Percentiles rank a stretch among this genome's conserved stretches.
phyloP scores from a whole-genome alignment of 2,888 invertebrate genomes.

The Agapostemon virescens region DNA sequence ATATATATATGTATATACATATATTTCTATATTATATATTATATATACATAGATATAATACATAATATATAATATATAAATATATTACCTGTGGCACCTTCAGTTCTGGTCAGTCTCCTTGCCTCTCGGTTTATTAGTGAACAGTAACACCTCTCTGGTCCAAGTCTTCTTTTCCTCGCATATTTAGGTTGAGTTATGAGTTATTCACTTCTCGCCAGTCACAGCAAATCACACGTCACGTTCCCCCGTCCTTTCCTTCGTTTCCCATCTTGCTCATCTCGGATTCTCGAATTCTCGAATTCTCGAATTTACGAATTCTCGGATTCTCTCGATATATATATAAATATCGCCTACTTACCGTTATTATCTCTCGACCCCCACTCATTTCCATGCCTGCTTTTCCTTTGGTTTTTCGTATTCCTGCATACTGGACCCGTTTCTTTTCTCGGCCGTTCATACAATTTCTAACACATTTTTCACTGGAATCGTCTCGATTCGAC shows the following conservation, averaged over 20 bases:
- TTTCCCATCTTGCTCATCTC: constrained; percentile 16
- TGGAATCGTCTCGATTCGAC: background rate
- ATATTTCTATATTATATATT: too few species aligned
- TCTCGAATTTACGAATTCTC: background rate
- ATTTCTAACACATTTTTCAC: constrained; percentile 19
- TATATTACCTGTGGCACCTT: constrained; percentile 76
- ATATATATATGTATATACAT: too few species aligned
- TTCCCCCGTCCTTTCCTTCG: constrained; percentile 17
- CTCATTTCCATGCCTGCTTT: background rate
- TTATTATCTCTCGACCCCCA: background rate
- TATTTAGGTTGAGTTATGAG: constrained; percentile 79
- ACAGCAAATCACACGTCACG: background rate
- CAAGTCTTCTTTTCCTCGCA: constrained; percentile 80
- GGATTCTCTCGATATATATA: background rate
- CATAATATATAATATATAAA: too few species aligned
- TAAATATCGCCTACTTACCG: background rate
- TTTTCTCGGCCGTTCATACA: constrained; percentile 13
- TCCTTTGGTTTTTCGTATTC: constrained; percentile 5
- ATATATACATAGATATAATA: too few species aligned
- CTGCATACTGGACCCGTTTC: constrained; percentile 10
- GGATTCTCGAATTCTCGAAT: background rate
- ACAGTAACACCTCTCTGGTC: constrained; percentile 81
- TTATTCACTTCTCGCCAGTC: constrained; percentile 67
- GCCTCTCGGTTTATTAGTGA: constrained; percentile 81
- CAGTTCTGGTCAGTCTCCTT: constrained; percentile 80